A percentile compares a stretch with the other conserved stretches of the same genome.
Evolutionary conservation across 2,797 vertebrate species (phyloP).

Genomic region (Botia kubotai): DNA sequence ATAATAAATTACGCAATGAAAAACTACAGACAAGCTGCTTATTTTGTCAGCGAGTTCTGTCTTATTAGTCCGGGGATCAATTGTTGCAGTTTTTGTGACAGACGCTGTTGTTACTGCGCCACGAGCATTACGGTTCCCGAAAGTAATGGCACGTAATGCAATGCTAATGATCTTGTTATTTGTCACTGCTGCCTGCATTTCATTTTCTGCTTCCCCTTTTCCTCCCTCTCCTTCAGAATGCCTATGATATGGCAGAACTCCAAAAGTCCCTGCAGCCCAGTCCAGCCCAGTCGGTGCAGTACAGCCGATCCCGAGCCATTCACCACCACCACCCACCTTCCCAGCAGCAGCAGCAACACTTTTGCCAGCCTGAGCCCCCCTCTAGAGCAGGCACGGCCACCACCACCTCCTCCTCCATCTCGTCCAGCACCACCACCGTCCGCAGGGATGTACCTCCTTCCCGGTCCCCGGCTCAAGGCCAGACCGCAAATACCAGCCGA

Average conservation of each 20-base stretch:
- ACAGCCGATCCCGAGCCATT: conserved; percentile 71
- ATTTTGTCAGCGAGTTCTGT: conserved; percentile 35
- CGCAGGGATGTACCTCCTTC: conserved; percentile 68
- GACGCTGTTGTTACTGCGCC: conserved; percentile 31
- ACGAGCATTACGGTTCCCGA: conserved; percentile 16
- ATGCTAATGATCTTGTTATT: conserved; percentile 30
- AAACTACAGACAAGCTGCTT: conserved; percentile 49
- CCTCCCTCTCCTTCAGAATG: conserved; percentile 75
- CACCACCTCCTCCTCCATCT: conserved; percentile 61
- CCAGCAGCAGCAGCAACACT: conserved; percentile 74
- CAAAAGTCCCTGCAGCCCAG: conserved; percentile 87
- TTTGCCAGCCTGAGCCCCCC: conserved; percentile 60
- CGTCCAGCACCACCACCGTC: conserved; percentile 65
- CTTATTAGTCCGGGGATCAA: conserved; percentile 49
- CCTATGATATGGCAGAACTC: conserved; percentile 88
- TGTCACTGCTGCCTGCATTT: conserved; percentile 15
- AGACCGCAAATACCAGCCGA: conserved; percentile 66
- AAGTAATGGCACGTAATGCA: conserved; percentile 32
- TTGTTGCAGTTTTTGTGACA: conserved; percentile 32
- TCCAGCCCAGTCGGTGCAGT: conserved; percentile 81
- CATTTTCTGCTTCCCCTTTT: conserved; percentile 50
- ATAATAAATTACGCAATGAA: conserved; percentile 50
- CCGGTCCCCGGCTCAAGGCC: conserved; percentile 73
- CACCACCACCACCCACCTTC: conserved; percentile 71
- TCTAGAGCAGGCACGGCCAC: conserved; percentile 70